Evolutionary conservation across 2,797 vertebrate genomes (phyloP).

Genomic region (Bradypodion ventrale): DNA sequence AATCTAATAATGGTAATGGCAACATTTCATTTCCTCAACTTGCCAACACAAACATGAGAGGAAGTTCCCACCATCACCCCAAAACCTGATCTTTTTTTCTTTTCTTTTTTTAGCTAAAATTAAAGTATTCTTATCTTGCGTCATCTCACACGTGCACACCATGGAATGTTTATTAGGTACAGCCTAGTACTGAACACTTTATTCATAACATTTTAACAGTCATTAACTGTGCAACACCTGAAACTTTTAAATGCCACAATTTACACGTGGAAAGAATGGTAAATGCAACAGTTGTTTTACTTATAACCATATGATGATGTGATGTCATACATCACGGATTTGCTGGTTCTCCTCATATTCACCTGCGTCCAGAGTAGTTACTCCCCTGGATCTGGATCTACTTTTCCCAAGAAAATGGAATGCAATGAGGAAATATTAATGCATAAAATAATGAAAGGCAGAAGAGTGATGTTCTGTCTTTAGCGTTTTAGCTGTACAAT

Average conservation of each 20-base stretch:
- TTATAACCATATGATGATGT: constrained; percentile 71
- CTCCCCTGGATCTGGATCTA: constrained; percentile 72
- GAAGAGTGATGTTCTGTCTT: constrained; percentile 83
- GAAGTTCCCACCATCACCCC: constrained; percentile 63
- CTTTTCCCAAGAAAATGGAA: constrained; percentile 81
- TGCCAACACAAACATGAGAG: constrained; percentile 67
- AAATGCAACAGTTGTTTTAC: constrained; percentile 74
- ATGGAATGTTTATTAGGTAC: constrained; percentile 80
- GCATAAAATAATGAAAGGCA: constrained; percentile 84
- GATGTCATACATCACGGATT: constrained; percentile 71
- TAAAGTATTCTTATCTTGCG: constrained; percentile 69
- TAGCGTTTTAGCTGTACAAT: constrained; percentile 81
- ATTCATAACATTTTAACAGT: constrained; percentile 77
- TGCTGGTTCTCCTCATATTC: constrained; percentile 80
- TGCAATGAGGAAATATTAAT: constrained; percentile 80
- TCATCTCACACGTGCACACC: constrained; percentile 47
- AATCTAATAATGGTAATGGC: constrained; percentile 65
- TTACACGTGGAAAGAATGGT: constrained; percentile 72
- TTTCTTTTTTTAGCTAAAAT: constrained; percentile 50
- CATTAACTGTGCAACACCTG: constrained; percentile 76
- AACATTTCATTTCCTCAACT: constrained; percentile 71
- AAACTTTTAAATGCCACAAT: constrained; percentile 74
- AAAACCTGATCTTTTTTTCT: constrained; percentile 62
- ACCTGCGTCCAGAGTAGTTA: constrained; percentile 67
- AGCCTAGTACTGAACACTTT: constrained; percentile 69